Evolutionary conservation across 2,113 vertebrate species (phyloP).

Genomic region (Rhizomys pruinosus): DNA sequence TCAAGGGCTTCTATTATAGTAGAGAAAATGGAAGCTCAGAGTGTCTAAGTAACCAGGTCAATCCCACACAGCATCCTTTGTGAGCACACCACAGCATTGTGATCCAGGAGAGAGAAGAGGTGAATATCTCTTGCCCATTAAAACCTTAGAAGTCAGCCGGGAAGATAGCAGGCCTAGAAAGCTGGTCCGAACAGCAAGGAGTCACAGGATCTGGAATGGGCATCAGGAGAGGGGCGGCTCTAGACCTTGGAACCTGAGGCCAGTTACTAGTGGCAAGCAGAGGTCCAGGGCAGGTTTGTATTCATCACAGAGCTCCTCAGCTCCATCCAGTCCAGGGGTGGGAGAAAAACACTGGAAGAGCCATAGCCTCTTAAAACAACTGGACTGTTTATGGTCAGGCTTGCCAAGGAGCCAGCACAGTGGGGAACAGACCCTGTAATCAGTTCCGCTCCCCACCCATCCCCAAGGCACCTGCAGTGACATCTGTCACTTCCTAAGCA

Average conservation of each 20-base stretch:
- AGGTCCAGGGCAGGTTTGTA: not conserved
- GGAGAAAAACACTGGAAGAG: not conserved
- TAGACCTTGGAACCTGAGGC: not conserved
- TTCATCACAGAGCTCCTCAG: no score
- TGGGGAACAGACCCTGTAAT: constrained; percentile 8
- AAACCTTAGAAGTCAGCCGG: not conserved
- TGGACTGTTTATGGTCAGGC: not conserved
- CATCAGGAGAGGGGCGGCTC: not conserved
- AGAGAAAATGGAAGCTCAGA: constrained; percentile 4
- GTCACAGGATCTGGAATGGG: no score
- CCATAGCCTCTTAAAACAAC: not conserved
- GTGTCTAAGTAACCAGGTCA: not conserved
- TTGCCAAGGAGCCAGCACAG: not conserved
- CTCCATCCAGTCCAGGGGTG: not conserved
- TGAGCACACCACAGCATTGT: not conserved
- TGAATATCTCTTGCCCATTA: not conserved
- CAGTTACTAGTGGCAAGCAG: not conserved
- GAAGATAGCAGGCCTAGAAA: not conserved
- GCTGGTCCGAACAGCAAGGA: not conserved
- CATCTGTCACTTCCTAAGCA: constrained; percentile 31
- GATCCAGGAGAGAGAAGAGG: not conserved
- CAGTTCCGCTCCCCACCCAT: not conserved
- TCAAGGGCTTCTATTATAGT: not conserved
- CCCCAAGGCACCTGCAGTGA: not conserved
- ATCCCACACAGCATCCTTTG: not conserved